These are phyloP conservation scores for Morone saxatilis DNA, from an alignment of 2,113 vertebrate genomes.

Conservation along the genomic window DNA sequence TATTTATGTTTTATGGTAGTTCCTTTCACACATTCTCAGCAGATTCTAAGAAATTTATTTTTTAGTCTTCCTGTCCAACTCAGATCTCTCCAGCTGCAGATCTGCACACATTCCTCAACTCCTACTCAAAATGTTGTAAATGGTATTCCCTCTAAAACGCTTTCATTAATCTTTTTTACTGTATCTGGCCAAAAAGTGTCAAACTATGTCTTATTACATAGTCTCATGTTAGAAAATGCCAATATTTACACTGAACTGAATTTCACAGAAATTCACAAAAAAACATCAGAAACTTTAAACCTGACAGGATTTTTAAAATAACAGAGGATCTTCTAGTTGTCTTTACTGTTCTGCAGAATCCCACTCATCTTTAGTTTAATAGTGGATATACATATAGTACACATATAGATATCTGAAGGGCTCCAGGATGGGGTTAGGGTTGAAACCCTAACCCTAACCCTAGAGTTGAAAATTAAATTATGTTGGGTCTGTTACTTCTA, in stretches of 20 bases:
- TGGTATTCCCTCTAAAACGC: background rate
- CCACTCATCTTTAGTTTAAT: background rate
- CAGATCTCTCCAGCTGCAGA: slow-evolving; percentile 22
- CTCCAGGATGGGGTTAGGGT: no score
- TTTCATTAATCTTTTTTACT: background rate
- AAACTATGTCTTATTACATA: background rate
- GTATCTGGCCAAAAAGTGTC: background rate
- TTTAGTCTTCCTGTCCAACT: slow-evolving; percentile 3
- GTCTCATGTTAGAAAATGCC: background rate
- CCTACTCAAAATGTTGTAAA: background rate
- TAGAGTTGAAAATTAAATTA: no score
- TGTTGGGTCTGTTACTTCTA: no score
- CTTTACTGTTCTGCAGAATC: background rate
- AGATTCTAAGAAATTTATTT: background rate
- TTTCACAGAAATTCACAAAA: background rate
- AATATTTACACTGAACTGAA: background rate
- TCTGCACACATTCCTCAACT: slow-evolving; percentile 1
- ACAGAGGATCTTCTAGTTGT: background rate
- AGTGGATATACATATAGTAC: background rate
- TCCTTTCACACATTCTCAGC: background rate
- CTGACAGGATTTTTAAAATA: background rate
- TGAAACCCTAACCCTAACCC: no score
- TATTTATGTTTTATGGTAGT: background rate
- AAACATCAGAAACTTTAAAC: background rate
- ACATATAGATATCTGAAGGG: background rate